A percentile compares a stretch with the other conserved stretches of the same genome.
Evolutionary conservation across 2,113 vertebrate species (phyloP).

Genomic region (rat (Rattus norvegicus)): GRCr8 NC_086022.1:37629001-37629500

Average conservation of each 20-base stretch:
- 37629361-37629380: not conserved
- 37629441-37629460: not conserved
- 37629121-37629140: slow-evolving; percentile 12
- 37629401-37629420: not conserved
- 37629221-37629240: not conserved
- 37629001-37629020: slow-evolving; percentile 28
- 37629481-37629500: not conserved
- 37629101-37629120: slow-evolving; percentile 21
- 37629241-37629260: not conserved
- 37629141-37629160: not conserved
- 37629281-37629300: not conserved
- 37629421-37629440: not conserved
- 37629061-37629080: slow-evolving; percentile 38
- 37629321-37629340: not conserved
- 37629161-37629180: not conserved
- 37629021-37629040: slow-evolving; percentile 3
- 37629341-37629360: not conserved
- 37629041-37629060: slow-evolving; percentile 2
- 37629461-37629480: not conserved
- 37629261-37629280: not conserved
- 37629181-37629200: not conserved
- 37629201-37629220: not conserved
- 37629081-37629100: slow-evolving; percentile 27
- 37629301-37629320: not conserved
- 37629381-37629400: not conserved